phyloP scores from a whole-genome alignment of 2,888 invertebrate genomes.

The Diploptera punctata region DNA sequence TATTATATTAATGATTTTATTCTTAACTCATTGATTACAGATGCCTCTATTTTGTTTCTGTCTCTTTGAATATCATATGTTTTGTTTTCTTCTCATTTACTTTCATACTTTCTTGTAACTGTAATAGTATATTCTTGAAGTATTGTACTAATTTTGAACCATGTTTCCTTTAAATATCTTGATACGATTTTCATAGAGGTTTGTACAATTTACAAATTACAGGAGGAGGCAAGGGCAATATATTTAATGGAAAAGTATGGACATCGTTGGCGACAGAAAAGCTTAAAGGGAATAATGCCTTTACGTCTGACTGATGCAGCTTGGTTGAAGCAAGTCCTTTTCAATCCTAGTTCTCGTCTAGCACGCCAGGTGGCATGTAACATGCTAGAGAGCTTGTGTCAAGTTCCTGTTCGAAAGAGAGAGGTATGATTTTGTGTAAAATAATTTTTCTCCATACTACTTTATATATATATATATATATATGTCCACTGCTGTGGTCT shows the following conservation, averaged over 20 bases:
- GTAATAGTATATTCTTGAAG: too few species aligned
- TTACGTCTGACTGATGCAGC: conserved; percentile 71
- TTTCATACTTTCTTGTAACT: too few species aligned
- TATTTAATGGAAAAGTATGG: conserved; percentile 81
- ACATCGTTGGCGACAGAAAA: conserved; percentile 65
- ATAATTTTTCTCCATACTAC: neutral
- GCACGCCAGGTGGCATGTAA: conserved; percentile 90
- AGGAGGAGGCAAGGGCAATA: conserved; percentile 55
- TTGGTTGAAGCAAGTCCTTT: conserved; percentile 92
- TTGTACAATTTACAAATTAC: conserved; percentile 30
- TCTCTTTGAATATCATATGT: too few species aligned
- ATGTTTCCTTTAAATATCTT: too few species aligned
- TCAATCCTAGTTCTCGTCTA: conserved; percentile 88
- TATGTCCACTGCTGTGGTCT: too few species aligned
- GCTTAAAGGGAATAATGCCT: conserved; percentile 60
- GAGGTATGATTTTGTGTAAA: conserved; percentile 63
- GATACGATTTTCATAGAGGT: too few species aligned
- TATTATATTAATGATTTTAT: too few species aligned
- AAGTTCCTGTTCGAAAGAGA: conserved; percentile 69
- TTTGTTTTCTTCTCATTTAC: too few species aligned
- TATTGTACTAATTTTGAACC: too few species aligned
- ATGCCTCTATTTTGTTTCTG: too few species aligned
- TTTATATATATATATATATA: too few species aligned
- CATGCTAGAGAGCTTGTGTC: conserved; percentile 84
- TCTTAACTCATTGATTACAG: too few species aligned